These are phyloP conservation scores for Lymantria dispar DNA, from an alignment of 2,888 invertebrate species.

Conservation along the genomic window DNA sequence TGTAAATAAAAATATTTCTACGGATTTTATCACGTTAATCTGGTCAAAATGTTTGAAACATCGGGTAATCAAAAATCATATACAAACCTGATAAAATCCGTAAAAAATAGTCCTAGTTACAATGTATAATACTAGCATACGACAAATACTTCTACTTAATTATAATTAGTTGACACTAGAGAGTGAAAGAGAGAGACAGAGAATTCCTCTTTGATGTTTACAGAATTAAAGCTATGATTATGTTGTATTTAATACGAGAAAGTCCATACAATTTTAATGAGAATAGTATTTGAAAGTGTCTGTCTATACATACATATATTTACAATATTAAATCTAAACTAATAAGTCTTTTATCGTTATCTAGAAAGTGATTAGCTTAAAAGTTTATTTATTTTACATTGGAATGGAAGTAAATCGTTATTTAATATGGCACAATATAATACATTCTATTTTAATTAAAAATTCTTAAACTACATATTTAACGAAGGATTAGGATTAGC, in stretches of 20 bases:
- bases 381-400: conserved; percentile 13
- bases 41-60: too few species aligned
- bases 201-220: too few species aligned
- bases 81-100: too few species aligned
- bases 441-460: conserved; percentile 8
- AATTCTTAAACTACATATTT: conserved; percentile 3
- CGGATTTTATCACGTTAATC: too few species aligned
- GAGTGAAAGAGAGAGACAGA: too few species aligned
- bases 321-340: conserved; percentile 24
- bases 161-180: too few species aligned
- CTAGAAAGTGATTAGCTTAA: conserved; percentile 12
- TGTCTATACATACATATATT: conserved; percentile 23
- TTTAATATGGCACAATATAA: conserved; percentile 29
- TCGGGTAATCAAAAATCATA: too few species aligned
- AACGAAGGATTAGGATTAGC: background rate
- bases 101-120: too few species aligned
- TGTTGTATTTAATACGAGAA: background rate
- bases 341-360: conserved; percentile 34
- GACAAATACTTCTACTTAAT: too few species aligned
- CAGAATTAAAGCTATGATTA: background rate
- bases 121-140: too few species aligned
- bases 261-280: conserved; percentile 17
- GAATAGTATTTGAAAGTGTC: conserved; percentile 9
- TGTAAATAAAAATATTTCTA: too few species aligned
- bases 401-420: conserved; percentile 14